A percentile compares a stretch with the other conserved stretches of the same genome.
phyloP scores from a whole-genome alignment of 2,113 vertebrate species.

The Lota lota region DNA sequence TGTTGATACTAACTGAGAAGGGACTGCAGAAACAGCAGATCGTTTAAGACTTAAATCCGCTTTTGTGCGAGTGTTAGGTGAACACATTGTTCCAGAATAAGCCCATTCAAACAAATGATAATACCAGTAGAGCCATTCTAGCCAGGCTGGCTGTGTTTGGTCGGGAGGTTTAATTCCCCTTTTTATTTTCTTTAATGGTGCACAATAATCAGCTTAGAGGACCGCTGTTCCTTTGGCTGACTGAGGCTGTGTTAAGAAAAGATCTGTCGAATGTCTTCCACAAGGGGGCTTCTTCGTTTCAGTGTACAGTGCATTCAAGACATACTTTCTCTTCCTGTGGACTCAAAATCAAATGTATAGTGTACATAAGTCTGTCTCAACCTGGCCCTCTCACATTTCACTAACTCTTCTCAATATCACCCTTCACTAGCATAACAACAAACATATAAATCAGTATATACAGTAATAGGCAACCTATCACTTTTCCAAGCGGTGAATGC shows the following conservation, averaged over 20 bases:
- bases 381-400: too few relatives aligned
- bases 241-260: neutral
- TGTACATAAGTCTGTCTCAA: neutral
- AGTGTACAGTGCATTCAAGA: neutral
- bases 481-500: too few relatives aligned
- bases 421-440: too few relatives aligned
- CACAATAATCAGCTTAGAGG: conserved; percentile 54
- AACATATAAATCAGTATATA: too few relatives aligned
- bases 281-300: conserved; percentile 46
- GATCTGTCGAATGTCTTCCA: conserved; percentile 53
- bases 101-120: conserved; percentile 39
- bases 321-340: conserved; percentile 17
- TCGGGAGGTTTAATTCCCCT: conserved; percentile 44
- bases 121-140: conserved; percentile 26
- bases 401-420: too few relatives aligned
- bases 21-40: conserved; percentile 16
- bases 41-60: conserved; percentile 16
- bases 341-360: neutral
- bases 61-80: conserved; percentile 22
- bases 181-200: conserved; percentile 53
- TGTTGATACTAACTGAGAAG: neutral
- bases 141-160: conserved; percentile 35
- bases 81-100: conserved; percentile 45
- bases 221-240: conserved; percentile 37
- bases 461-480: too few relatives aligned